Percentiles rank a stretch among this genome's conserved stretches.
phyloP scores from a whole-genome alignment of 1,140 invertebrate species.

The Sitobion miscanthi region DNA sequence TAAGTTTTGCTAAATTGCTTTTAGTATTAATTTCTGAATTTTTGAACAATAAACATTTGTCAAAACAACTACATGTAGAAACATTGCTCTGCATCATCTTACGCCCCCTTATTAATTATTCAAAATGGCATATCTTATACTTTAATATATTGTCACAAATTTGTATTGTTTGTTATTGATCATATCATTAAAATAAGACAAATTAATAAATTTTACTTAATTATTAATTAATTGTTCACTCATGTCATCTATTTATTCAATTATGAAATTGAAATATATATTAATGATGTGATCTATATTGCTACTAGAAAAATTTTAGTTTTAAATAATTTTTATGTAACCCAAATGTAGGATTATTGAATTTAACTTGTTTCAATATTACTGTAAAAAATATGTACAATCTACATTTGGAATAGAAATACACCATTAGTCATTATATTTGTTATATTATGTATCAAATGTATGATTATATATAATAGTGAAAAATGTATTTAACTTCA shows the following conservation, averaged over 20 bases:
- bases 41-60: neutral
- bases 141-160: neutral
- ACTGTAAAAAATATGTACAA: constrained; percentile 3
- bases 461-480: neutral
- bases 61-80: neutral
- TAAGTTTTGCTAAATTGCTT: constrained; percentile 31
- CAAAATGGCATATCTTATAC: constrained; percentile 28
- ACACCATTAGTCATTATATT: neutral
- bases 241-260: neutral
- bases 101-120: neutral
- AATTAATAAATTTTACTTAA: neutral
- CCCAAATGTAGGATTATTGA: neutral
- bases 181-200: constrained; percentile 45
- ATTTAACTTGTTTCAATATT: neutral
- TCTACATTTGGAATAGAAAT: neutral
- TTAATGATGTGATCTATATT: constrained; percentile 1
- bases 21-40: neutral
- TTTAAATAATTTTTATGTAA: neutral
- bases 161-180: constrained; percentile 33
- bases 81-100: neutral
- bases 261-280: neutral
- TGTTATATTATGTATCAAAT: neutral
- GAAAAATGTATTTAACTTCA: neutral
- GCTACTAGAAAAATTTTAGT: neutral
- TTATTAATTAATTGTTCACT: neutral